phyloP scores from a whole-genome alignment of 2,113 vertebrate species.

The Gulo gulo region DNA sequence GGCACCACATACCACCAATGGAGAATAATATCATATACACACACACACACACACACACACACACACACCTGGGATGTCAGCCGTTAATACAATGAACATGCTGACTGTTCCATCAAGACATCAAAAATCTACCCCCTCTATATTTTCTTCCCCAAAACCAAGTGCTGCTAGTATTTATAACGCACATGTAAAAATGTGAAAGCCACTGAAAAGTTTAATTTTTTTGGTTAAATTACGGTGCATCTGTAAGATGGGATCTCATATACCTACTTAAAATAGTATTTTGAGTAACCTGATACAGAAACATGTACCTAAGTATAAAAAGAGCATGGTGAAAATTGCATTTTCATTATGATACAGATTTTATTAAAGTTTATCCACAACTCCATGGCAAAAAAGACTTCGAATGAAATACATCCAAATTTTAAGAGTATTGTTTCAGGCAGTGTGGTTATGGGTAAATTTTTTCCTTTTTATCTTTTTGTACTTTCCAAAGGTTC shows the following conservation, averaged over 20 bases:
- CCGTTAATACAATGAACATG: neutral
- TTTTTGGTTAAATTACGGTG: neutral
- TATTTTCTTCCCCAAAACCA: neutral
- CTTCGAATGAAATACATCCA: neutral
- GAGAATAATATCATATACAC: too few relatives aligned
- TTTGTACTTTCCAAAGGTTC: neutral
- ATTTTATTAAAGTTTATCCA: neutral
- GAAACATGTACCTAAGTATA: neutral
- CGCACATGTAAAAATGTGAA: neutral
- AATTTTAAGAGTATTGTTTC: neutral
- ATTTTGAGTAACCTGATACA: neutral
- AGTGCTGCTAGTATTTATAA: neutral
- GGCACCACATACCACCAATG: neutral
- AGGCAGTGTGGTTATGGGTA: neutral
- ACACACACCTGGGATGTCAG: neutral
- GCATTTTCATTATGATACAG: neutral
- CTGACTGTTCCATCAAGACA: neutral
- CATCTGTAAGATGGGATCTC: neutral
- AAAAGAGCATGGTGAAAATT: neutral
- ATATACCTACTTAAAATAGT: neutral
- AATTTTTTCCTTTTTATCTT: neutral
- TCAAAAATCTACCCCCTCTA: neutral
- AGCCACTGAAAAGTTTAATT: neutral
- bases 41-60: neutral
- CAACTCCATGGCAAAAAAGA: neutral